phyloP scores from a whole-genome alignment of 2,888 invertebrate species.

The Philopedon plagiatum region DNA sequence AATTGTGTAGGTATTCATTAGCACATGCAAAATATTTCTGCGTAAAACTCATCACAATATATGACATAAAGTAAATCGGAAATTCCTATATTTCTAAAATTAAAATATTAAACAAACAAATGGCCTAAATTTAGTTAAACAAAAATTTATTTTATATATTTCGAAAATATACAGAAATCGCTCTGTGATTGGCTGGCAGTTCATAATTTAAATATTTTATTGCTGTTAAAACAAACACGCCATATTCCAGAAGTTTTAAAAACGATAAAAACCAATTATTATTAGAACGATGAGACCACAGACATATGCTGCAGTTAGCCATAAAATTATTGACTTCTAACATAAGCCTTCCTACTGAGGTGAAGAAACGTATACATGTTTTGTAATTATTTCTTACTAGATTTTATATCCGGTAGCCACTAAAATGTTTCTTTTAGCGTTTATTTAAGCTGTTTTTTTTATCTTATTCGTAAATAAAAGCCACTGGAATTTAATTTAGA shows the following conservation, averaged over 20 bases:
- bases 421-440: neutral
- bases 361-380: slow-evolving; percentile 31
- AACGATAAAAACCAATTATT: slow-evolving; percentile 53
- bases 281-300: slow-evolving; percentile 50
- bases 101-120: slow-evolving; percentile 51
- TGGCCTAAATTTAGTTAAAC: slow-evolving; percentile 47
- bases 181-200: slow-evolving; percentile 41
- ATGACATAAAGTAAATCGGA: slow-evolving; percentile 41
- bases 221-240: slow-evolving; percentile 57
- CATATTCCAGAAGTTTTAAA: slow-evolving; percentile 50
- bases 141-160: slow-evolving; percentile 48
- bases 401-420: neutral
- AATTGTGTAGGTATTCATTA: neutral
- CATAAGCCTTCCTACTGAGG: slow-evolving; percentile 33
- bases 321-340: slow-evolving; percentile 49
- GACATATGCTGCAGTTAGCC: slow-evolving; percentile 43
- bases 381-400: slow-evolving; percentile 23
- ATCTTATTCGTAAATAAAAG: too few species aligned
- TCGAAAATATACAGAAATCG: slow-evolving; percentile 47
- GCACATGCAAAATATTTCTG: neutral
- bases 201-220: slow-evolving; percentile 55
- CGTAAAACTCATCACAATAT: slow-evolving; percentile 18
- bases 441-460: neutral
- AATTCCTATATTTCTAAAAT: slow-evolving; percentile 46
- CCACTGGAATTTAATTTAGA: too few species aligned